These are phyloP conservation scores for Cardiocondyla obscurior DNA, from an alignment of 1,140 invertebrate genomes.

Conservation along the genomic window DNA sequence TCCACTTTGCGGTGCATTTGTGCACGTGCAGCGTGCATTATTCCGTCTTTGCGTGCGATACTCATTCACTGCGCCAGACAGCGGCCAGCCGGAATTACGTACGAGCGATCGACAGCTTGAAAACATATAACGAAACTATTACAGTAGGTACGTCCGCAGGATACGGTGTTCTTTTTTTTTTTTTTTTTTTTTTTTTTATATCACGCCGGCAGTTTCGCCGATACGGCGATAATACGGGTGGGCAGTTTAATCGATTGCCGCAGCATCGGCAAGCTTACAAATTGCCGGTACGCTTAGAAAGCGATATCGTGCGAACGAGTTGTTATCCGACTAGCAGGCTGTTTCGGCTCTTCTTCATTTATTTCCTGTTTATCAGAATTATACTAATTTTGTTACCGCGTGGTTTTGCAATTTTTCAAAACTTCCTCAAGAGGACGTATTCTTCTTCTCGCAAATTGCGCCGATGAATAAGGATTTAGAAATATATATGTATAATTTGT, in stretches of 20 bases:
- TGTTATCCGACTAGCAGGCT: no score
- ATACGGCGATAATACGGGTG: no score
- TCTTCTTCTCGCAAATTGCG: not conserved
- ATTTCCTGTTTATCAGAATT: not conserved
- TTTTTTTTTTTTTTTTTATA: no score
- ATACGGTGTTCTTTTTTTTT: no score
- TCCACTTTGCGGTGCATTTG: conserved; percentile 52
- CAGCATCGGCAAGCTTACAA: no score
- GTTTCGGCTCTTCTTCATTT: not conserved
- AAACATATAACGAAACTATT: conserved; percentile 16
- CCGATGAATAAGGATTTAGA: not conserved
- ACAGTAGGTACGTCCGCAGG: no score
- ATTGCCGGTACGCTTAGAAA: no score
- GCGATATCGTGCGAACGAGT: no score
- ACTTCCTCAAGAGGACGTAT: not conserved
- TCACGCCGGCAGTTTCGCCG: no score
- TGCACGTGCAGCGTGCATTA: conserved; percentile 39
- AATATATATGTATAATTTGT: not conserved
- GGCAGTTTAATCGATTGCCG: no score
- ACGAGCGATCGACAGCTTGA: not conserved
- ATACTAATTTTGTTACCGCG: not conserved
- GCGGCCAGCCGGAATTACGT: not conserved
- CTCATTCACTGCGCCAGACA: conserved; percentile 33
- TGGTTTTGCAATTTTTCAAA: not conserved
- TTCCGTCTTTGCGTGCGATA: conserved; percentile 18